phyloP scores from a whole-genome alignment of 2,888 invertebrate species.

The Meloe dianella region DNA sequence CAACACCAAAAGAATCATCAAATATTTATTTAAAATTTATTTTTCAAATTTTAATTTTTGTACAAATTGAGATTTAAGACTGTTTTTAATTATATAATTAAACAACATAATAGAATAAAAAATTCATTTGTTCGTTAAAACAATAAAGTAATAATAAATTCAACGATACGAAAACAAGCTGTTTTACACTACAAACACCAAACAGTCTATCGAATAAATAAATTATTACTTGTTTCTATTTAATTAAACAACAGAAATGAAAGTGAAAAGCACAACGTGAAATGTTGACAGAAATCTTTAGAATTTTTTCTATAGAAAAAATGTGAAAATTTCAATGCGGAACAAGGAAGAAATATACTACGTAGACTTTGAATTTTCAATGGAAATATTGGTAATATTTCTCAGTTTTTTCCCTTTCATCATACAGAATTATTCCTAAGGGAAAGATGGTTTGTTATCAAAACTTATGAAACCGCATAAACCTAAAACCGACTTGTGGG shows the following conservation, averaged over 20 bases:
- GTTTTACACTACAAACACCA: background rate
- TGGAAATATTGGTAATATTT: background rate
- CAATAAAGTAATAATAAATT: background rate
- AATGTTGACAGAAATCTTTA: background rate
- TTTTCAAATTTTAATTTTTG: background rate
- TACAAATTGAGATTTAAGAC: background rate
- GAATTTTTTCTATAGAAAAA: background rate
- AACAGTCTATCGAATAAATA: background rate
- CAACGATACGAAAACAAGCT: background rate
- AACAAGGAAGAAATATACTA: too few relatives aligned
- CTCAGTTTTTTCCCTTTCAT: background rate
- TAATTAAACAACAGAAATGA: background rate
- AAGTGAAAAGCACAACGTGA: background rate
- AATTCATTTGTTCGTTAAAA: background rate
- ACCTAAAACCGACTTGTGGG: background rate
- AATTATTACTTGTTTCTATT: background rate
- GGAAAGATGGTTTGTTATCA: background rate
- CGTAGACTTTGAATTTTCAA: background rate
- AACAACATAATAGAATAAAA: background rate
- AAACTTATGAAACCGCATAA: slow-evolving; percentile 10
- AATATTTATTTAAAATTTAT: background rate
- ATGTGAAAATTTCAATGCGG: too few relatives aligned
- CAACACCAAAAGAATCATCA: background rate
- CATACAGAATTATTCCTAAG: background rate
- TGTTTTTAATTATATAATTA: background rate